Percentiles rank a stretch among this genome's conserved stretches.
These are phyloP conservation scores for Mactra quadrangularis DNA, from an alignment of 1,140 invertebrate genomes.

Conservation along the genomic window DNA sequence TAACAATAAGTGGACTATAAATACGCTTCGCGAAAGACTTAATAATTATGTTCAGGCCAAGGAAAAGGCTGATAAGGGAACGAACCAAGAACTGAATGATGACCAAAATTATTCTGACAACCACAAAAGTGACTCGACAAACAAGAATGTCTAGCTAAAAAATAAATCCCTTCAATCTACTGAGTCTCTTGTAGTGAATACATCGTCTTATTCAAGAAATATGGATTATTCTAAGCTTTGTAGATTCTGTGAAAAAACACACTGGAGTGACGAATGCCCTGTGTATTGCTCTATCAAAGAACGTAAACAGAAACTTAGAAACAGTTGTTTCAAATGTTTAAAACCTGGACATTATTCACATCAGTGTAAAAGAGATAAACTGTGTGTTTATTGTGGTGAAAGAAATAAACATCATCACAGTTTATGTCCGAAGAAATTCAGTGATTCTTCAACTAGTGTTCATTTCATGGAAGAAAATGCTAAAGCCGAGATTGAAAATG, in stretches of 20 bases:
- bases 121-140: neutral
- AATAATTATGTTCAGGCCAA: neutral
- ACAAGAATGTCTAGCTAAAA: neutral
- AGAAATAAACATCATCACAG: neutral
- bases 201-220: neutral
- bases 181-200: neutral
- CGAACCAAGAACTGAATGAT: neutral
- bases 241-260: neutral
- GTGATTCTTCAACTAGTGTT: neutral
- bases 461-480: neutral
- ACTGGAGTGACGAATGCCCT: slow-evolving; percentile 18
- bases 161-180: neutral
- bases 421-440: slow-evolving; percentile 17
- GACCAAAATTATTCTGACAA: neutral
- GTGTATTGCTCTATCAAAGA: neutral
- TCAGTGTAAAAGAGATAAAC: neutral
- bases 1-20: neutral
- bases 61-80: neutral
- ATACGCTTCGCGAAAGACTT: neutral
- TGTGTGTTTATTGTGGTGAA: neutral
- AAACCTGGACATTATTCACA: neutral
- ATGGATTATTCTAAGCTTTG: neutral
- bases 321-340: slow-evolving; percentile 4
- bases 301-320: neutral
- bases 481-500: neutral